Conservation (phyloP, 2,888 invertebrate genomes). For the Balanococcus diminutus region DNA sequence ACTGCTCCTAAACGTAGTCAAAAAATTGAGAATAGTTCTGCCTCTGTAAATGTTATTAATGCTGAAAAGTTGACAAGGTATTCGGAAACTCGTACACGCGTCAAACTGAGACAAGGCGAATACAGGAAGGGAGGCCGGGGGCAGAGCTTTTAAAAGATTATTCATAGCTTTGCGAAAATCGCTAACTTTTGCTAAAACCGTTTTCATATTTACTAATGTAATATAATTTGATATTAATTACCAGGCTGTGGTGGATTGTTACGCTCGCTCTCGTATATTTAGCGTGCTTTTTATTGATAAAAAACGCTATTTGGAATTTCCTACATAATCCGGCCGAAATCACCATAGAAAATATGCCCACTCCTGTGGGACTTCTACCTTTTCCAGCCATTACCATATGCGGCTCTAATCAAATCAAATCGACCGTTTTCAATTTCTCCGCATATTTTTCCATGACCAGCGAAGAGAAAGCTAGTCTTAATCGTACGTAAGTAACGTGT, state of each 20-base stretch:
- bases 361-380: slow-evolving; percentile 47
- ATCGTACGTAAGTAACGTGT: slow-evolving; percentile 45
- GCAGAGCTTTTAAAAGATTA: slow-evolving; percentile 10
- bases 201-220: slow-evolving; percentile 1
- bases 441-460: background rate
- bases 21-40: slow-evolving; percentile 24
- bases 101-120: background rate
- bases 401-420: slow-evolving; percentile 49
- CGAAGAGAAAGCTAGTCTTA: background rate
- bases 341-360: slow-evolving; percentile 47
- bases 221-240: slow-evolving; percentile 7
- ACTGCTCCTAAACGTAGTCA: background rate
- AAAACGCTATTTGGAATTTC: slow-evolving; percentile 21
- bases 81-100: background rate
- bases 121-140: background rate
- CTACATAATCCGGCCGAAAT: slow-evolving; percentile 43
- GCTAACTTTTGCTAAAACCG: background rate
- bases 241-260: slow-evolving; percentile 33
- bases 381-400: slow-evolving; percentile 53
- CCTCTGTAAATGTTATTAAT: background rate
- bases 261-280: slow-evolving; percentile 2
- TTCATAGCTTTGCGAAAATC: slow-evolving; percentile 2
- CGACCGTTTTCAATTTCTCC: slow-evolving; percentile 47
- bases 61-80: slow-evolving; percentile 9
- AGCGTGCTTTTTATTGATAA: slow-evolving; percentile 46